Percentiles rank a stretch among this genome's conserved stretches.
Conservation (phyloP, 2,797 vertebrate species). For the Staurois parvus region DNA sequence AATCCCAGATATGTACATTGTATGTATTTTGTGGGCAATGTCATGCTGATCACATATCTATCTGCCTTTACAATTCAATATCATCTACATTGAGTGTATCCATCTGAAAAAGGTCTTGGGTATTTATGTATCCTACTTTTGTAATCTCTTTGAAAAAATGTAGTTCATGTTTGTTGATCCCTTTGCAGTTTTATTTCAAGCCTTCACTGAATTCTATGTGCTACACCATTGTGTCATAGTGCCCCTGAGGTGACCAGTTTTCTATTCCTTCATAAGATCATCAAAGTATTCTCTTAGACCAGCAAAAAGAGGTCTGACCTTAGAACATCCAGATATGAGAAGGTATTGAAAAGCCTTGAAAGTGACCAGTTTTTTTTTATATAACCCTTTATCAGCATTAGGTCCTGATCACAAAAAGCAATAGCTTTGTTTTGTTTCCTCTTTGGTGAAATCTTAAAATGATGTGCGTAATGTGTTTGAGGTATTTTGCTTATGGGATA, state of each 20-base stretch:
- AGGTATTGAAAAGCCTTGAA: slow-evolving; percentile 10
- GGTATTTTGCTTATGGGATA: background rate
- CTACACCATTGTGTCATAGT: background rate
- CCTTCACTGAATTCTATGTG: background rate
- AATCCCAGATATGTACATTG: too few species aligned
- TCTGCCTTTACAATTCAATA: too few species aligned
- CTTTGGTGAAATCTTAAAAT: background rate
- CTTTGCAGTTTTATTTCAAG: background rate
- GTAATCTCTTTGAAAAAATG: background rate
- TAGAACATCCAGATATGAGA: background rate
- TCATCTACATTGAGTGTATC: background rate
- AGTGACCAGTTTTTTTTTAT: background rate
- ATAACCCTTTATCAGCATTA: slow-evolving; percentile 9
- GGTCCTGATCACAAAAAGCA: background rate
- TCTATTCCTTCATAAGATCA: slow-evolving; percentile 19
- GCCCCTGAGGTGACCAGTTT: slow-evolving; percentile 18
- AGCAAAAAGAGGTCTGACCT: slow-evolving; percentile 13
- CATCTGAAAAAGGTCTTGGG: background rate
- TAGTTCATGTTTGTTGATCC: background rate
- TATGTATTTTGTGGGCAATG: too few species aligned
- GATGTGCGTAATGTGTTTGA: background rate
- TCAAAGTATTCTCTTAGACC: slow-evolving; percentile 27
- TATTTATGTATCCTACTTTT: background rate
- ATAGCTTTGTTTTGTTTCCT: background rate
- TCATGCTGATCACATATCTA: too few species aligned